phyloP scores from a whole-genome alignment of 2,797 vertebrate genomes.

The Ctenochaetus hawaiiensis region DNA sequence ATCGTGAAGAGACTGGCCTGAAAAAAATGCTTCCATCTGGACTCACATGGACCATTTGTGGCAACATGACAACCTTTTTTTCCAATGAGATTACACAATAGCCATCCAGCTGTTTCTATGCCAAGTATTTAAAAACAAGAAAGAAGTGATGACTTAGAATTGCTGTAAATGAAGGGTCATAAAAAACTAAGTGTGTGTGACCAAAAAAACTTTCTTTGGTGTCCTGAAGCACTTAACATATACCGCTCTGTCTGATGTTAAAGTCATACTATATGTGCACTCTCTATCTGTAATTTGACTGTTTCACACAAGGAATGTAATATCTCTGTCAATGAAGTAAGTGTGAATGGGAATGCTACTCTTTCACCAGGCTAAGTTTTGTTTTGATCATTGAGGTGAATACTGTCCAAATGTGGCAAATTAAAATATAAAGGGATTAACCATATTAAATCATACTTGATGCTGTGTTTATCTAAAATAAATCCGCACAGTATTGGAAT shows the following conservation, averaged over 20 bases:
- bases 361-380: slow-evolving; percentile 4
- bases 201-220: slow-evolving; percentile 5
- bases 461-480: slow-evolving; percentile 11
- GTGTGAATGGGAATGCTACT: slow-evolving; percentile 10
- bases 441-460: background rate
- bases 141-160: slow-evolving; percentile 27
- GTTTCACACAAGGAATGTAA: slow-evolving; percentile 44
- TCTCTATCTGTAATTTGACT: slow-evolving; percentile 17
- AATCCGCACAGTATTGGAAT: slow-evolving; percentile 2
- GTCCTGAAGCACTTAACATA: slow-evolving; percentile 45
- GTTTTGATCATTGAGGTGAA: slow-evolving; percentile 13
- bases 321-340: slow-evolving; percentile 4
- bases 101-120: slow-evolving; percentile 59
- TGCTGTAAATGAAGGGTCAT: slow-evolving; percentile 37
- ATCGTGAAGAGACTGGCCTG: slow-evolving; percentile 3
- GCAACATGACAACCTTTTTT: background rate
- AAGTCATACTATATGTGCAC: slow-evolving; percentile 28
- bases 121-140: slow-evolving; percentile 55
- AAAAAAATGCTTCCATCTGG: slow-evolving; percentile 6
- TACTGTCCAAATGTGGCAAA: slow-evolving; percentile 12
- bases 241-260: slow-evolving; percentile 21
- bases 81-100: slow-evolving; percentile 33
- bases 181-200: background rate
- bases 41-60: slow-evolving; percentile 18
- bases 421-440: slow-evolving; percentile 15